phyloP scores from a whole-genome alignment of 2,797 vertebrate species.

The Dallia pectoralis region DNA sequence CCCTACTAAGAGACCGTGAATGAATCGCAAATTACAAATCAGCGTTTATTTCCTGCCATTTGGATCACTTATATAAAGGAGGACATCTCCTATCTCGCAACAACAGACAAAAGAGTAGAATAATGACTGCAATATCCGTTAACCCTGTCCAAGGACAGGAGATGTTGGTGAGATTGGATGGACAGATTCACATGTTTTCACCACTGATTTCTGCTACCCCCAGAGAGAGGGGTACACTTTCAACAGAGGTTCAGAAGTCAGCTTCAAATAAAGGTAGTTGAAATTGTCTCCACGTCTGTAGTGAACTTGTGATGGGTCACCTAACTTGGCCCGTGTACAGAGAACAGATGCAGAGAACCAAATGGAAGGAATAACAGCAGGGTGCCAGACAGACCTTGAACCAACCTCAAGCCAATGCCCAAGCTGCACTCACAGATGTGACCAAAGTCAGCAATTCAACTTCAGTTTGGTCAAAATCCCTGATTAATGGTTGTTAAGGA shows the following conservation, averaged over 20 bases:
- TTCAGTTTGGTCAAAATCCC: not conserved
- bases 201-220: not conserved
- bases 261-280: not conserved
- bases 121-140: not conserved
- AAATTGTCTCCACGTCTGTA: not conserved
- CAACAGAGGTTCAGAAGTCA: not conserved
- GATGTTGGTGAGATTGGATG: slow-evolving; percentile 49
- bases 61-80: slow-evolving; percentile 46
- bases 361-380: not conserved
- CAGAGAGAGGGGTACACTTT: not conserved
- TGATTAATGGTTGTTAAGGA: not conserved
- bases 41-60: slow-evolving; percentile 54
- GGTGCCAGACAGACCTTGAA: slow-evolving; percentile 17
- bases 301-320: not conserved
- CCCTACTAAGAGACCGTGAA: slow-evolving; percentile 45
- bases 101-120: slow-evolving; percentile 31
- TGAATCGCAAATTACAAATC: slow-evolving; percentile 57
- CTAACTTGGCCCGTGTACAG: not conserved
- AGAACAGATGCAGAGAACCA: not conserved
- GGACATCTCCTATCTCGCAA: slow-evolving; percentile 29
- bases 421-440: slow-evolving; percentile 33
- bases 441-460: slow-evolving; percentile 24
- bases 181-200: slow-evolving; percentile 36
- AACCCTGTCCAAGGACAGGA: slow-evolving; percentile 31
- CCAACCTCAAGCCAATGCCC: slow-evolving; percentile 35